phyloP scores from a whole-genome alignment of 2,888 invertebrate genomes.

The Papilio elwesi region DNA sequence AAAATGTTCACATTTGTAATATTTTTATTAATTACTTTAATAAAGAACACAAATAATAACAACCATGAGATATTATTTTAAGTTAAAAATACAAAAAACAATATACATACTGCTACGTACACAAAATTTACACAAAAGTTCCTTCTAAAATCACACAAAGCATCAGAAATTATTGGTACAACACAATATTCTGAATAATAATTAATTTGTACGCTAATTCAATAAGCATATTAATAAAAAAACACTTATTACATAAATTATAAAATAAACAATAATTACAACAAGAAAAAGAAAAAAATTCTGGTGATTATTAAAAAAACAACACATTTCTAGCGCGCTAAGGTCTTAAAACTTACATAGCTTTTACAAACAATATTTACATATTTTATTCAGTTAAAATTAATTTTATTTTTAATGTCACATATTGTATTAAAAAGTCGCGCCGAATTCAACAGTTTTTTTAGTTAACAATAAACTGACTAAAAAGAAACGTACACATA shows the following conservation, averaged over 20 bases:
- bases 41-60: slow-evolving; percentile 27
- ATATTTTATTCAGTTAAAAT: not conserved
- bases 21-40: slow-evolving; percentile 14
- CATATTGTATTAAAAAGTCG: not conserved
- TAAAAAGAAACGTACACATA: not conserved
- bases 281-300: not conserved
- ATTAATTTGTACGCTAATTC: too few relatives aligned
- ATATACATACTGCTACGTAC: not conserved
- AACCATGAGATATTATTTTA: slow-evolving; percentile 25
- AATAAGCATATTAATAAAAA: too few relatives aligned
- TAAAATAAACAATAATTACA: not conserved
- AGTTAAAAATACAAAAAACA: slow-evolving; percentile 8
- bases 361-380: not conserved
- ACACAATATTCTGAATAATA: too few relatives aligned
- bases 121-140: not conserved
- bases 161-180: too few relatives aligned
- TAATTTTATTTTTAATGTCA: not conserved
- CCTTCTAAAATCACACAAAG: too few relatives aligned
- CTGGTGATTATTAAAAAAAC: not conserved
- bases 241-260: too few relatives aligned
- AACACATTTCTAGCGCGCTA: not conserved
- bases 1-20: not conserved
- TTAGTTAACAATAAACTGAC: not conserved
- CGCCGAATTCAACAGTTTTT: too few relatives aligned
- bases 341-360: not conserved